A percentile compares a stretch with the other conserved stretches of the same genome.
phyloP scores from a whole-genome alignment of 1,140 invertebrate species.

The Euwallacea fornicatus region DNA sequence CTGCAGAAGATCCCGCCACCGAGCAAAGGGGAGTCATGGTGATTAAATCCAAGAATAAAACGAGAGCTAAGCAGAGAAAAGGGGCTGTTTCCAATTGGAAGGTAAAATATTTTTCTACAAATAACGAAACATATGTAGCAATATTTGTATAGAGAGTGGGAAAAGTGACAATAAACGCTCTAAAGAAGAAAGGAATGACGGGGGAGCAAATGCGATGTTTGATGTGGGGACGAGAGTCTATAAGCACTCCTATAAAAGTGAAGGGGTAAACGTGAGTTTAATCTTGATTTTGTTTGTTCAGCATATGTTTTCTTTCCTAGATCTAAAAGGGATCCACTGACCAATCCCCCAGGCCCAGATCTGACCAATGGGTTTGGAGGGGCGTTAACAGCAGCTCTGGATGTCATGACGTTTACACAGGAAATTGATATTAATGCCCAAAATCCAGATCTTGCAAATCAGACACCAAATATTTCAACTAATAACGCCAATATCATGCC shows the following conservation, averaged over 20 bases:
- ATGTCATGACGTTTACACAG: conserved; percentile 78
- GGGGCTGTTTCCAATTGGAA: conserved; percentile 98
- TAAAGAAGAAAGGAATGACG: conserved; percentile 80
- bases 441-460: conserved; percentile 41
- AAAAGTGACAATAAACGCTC: conserved; percentile 81
- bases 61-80: conserved; percentile 92
- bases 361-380: conserved; percentile 61
- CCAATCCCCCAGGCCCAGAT: conserved; percentile 50
- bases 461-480: too few relatives aligned
- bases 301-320: conserved; percentile 29
- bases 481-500: too few relatives aligned
- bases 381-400: conserved; percentile 73
- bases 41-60: conserved; percentile 96
- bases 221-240: conserved; percentile 87
- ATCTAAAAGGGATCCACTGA: conserved; percentile 47
- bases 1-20: conserved; percentile 75
- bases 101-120: conserved; percentile 58
- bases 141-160: conserved; percentile 69
- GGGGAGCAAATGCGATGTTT: conserved; percentile 81
- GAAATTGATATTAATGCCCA: conserved; percentile 58
- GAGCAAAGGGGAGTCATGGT: conserved; percentile 94
- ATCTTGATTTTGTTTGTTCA: background rate
- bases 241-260: conserved; percentile 79
- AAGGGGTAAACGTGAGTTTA: conserved; percentile 40
- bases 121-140: background rate